Evolutionary conservation across 2,113 vertebrate species (phyloP), one percentile per base, ranked within the genome.

Genomic region (Aplodontia rufa): DNA sequence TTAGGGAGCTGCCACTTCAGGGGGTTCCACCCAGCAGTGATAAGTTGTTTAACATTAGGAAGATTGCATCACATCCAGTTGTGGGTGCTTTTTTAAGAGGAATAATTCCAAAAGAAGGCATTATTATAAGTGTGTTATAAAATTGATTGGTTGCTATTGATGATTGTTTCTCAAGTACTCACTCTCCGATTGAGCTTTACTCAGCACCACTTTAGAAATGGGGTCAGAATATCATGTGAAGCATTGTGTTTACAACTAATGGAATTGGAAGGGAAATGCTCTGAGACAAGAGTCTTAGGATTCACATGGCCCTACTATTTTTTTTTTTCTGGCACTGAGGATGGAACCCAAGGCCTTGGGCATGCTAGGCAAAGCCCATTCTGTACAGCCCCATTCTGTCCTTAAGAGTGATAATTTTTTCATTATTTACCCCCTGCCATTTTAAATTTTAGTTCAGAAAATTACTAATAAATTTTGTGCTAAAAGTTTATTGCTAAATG

Each of bases 1-100:
- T 76, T 62, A 90, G 66, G 87, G 94, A 80, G 74, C 83, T 80
- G 30, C 79, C 92, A 69, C 93, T 97, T 92, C 60, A 94, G 30
- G 35, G 83, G 93, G 93, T 84, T 32, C 93, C 91, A 93, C 64
- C 75, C 20, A 49, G 32, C 20, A 96, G 81, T 82, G 80, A 96
- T 96, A 79, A 97, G 92, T 71, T 72, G 69, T 96, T 96, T 97
- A 96, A 96, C 58, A 55, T n/a, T 90, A 86, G 62, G 87, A 94
- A 96, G 95, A 95, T 47, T 47, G 83, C 80, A 96, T 96, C 16
- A 60, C 88, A 95, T 97, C 66, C 90, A 90, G 85, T 42, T 58
- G 32, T 66, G 64, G 32, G 32, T 35, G 58, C 64, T n/a, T 35
- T 35, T 35, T 5, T 35, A 66, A n/a, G 64, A 64, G 62, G 62